A percentile compares a stretch with the other conserved stretches of the same genome.
phyloP scores from a whole-genome alignment of 2,888 invertebrate species.

The Pterostichus madidus region DNA sequence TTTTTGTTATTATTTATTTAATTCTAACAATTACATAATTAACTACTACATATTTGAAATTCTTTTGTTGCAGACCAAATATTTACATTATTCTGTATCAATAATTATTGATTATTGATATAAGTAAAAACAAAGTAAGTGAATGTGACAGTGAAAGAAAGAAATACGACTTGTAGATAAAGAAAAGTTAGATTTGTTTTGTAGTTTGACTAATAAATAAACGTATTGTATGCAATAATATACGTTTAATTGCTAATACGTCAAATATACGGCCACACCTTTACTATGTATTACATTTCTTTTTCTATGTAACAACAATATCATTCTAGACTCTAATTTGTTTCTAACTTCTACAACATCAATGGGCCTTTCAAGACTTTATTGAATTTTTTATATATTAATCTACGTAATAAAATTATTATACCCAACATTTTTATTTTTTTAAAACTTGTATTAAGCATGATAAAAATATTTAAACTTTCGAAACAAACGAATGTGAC shows the following conservation, averaged over 20 bases:
- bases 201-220: constrained; percentile 45
- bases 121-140: neutral
- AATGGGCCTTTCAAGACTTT: no score
- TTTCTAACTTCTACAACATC: no score
- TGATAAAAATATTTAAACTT: no score
- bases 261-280: constrained; percentile 39
- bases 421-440: no score
- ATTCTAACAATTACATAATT: constrained; percentile 26
- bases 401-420: no score
- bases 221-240: constrained; percentile 40
- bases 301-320: constrained; percentile 15
- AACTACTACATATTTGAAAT: constrained; percentile 13
- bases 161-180: constrained; percentile 2
- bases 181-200: constrained; percentile 30
- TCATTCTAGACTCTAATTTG: neutral
- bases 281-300: constrained; percentile 14
- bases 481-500: no score
- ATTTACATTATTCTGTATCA: constrained; percentile 2
- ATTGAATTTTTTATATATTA: no score
- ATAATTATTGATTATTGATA: constrained; percentile 34
- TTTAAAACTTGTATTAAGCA: no score
- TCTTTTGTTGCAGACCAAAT: constrained; percentile 6
- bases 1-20: constrained; percentile 33
- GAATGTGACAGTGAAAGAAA: constrained; percentile 29
- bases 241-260: constrained; percentile 50